Evolutionary conservation across 2,113 vertebrate genomes (phyloP).

Genomic region (Protobothrops flavoviridis): DNA sequence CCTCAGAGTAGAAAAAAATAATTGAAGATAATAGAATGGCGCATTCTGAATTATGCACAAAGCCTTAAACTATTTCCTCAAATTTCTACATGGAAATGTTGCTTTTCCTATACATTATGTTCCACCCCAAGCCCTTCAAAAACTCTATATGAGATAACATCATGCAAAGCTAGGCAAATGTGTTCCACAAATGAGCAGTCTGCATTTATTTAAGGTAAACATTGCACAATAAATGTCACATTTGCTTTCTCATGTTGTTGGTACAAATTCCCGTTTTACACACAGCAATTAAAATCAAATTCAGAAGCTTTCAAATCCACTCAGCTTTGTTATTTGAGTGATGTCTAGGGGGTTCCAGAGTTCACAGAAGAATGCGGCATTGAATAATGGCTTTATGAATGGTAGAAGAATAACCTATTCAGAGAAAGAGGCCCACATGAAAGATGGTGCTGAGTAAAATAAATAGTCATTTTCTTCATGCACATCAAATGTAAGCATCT

Average conservation of each 20-base stretch:
- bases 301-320: slow-evolving; percentile 23
- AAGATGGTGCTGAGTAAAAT: not conserved
- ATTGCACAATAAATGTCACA: not conserved
- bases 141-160: not conserved
- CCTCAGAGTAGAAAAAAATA: not conserved
- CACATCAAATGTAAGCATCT: not conserved
- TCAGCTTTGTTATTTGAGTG: slow-evolving; percentile 13
- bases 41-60: not conserved
- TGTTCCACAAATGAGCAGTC: not conserved
- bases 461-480: slow-evolving; percentile 3
- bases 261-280: slow-evolving; percentile 12
- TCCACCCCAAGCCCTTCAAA: not conserved
- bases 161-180: not conserved
- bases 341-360: not conserved
- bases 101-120: not conserved
- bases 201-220: slow-evolving; percentile 12
- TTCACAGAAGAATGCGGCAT: slow-evolving; percentile 8
- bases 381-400: slow-evolving; percentile 4
- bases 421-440: not conserved
- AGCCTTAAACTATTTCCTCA: not conserved
- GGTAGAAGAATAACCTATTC: slow-evolving; percentile 10
- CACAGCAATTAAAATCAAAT: not conserved
- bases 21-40: not conserved
- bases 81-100: not conserved
- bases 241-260: slow-evolving; percentile 10